Evolutionary conservation across 2,797 vertebrate genomes (phyloP), one percentile per base, ranked within the genome.

Genomic region (Molossus alvarezi): DNA sequence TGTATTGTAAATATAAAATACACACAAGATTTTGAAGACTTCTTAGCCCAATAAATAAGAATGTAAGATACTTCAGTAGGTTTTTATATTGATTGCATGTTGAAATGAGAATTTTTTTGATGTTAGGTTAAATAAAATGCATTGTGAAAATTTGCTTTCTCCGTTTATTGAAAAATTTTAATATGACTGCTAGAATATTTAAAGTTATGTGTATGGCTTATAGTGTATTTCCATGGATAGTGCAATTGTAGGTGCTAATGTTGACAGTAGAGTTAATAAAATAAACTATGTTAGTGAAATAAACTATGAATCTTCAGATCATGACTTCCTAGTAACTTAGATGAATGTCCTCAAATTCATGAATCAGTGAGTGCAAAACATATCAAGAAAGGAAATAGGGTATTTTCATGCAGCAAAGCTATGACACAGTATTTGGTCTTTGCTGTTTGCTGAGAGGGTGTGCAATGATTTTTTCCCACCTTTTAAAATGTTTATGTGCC

Each of bases 131-230:
- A 72, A 84, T 82, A 67, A 86, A 37, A 86, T 85, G 57, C 18
- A 18, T 12, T 53, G 75, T 62, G 87, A 71, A 76, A 85, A 60
- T 82, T 73, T 89, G 79, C 37, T 88, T 91, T 89, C 2, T 69
- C 29, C 18, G 1, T 80, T 91, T 88, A n/a, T 53, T 64, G 37
- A 3, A 69, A 72, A n/a, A 5, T 37, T 87, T 89, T 79, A 82
- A 71, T 51, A 10, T 86, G 37, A 7, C 87, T 88, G 60, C 55
- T 77, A 84, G 60, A 65, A 57, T 79, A 51, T 75, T 53, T 88
- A 64, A 88, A 94, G 27, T 83, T 77, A 60, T 11, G 58, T 53
- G 29, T 9, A 10, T 23, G 8, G 27, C 1, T 84, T 82, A 37
- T 33, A 62, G 9, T 41, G 5, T 71, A 25, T 87, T 90, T 94